Percentiles rank a stretch among this genome's conserved stretches.
These are phyloP conservation scores for Listronotus bonariensis DNA, from an alignment of 1,140 invertebrate genomes.

Conservation along the genomic window DNA sequence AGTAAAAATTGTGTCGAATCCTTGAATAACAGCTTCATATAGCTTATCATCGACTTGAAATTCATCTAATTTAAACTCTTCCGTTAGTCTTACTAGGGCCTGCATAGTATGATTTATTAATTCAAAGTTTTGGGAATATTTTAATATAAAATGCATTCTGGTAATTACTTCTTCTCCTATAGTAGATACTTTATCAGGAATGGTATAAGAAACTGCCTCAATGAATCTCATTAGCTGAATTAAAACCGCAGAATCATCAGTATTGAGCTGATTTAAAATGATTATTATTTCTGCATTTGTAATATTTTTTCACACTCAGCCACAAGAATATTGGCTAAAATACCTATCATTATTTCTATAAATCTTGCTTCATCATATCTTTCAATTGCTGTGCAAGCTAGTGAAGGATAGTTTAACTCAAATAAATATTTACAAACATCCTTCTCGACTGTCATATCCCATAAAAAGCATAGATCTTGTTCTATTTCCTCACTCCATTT, in stretches of 20 bases:
- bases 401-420: conserved; percentile 65
- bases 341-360: conserved; percentile 74
- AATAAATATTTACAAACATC: conserved; percentile 71
- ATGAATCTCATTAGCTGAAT: conserved; percentile 71
- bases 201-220: conserved; percentile 55
- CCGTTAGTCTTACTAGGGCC: conserved; percentile 44
- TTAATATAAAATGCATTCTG: conserved; percentile 66
- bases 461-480: conserved; percentile 71
- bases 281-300: conserved; percentile 43
- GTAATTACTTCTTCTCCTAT: conserved; percentile 59
- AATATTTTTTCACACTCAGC: conserved; percentile 54
- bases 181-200: conserved; percentile 55
- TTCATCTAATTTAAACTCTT: conserved; percentile 42
- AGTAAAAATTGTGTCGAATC: conserved; percentile 27
- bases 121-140: conserved; percentile 69
- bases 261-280: conserved; percentile 62
- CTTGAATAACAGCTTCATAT: conserved; percentile 30
- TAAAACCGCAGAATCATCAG: conserved; percentile 66
- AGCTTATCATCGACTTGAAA: conserved; percentile 31
- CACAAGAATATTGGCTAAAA: conserved; percentile 74
- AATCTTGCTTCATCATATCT: conserved; percentile 61
- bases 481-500: conserved; percentile 62
- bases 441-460: conserved; percentile 77
- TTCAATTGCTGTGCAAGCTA: conserved; percentile 59
- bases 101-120: conserved; percentile 59